Percentiles rank a stretch among this genome's conserved stretches.
Conservation (phyloP, 2,797 vertebrate species). For the Hippopotamyrus pictus region DNA sequence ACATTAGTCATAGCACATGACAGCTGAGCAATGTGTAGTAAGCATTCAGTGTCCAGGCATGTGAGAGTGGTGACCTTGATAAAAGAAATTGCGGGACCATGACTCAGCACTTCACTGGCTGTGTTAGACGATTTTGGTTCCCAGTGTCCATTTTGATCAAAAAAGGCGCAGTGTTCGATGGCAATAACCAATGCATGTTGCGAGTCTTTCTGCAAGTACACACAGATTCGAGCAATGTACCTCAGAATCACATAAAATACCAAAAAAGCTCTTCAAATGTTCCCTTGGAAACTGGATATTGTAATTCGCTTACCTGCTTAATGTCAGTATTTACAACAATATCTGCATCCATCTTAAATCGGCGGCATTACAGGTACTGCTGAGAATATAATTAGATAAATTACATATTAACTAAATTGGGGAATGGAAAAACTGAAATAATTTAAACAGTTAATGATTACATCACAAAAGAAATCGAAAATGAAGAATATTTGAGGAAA, state of each 20-base stretch:
- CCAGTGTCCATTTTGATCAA: slow-evolving; percentile 51
- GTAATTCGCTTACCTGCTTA: slow-evolving; percentile 11
- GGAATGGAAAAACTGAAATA: background rate
- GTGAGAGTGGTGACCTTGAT: slow-evolving; percentile 50
- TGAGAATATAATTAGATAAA: background rate
- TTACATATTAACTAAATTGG: background rate
- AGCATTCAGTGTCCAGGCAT: background rate
- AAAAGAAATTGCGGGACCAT: slow-evolving; percentile 60
- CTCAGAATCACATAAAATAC: background rate
- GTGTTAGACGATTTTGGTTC: slow-evolving; percentile 42
- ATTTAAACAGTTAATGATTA: background rate
- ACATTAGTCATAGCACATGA: background rate
- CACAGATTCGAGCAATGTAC: background rate
- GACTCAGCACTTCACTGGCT: slow-evolving; percentile 39
- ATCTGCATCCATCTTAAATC: slow-evolving; percentile 2
- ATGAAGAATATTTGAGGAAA: background rate
- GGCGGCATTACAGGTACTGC: background rate
- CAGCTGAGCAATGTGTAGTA: background rate
- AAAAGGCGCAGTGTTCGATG: slow-evolving; percentile 59
- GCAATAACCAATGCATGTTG: slow-evolving; percentile 59
- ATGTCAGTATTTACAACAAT: slow-evolving; percentile 13
- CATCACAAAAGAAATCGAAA: background rate
- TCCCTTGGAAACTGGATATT: background rate
- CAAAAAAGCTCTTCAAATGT: background rate
- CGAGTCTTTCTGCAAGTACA: slow-evolving; percentile 56